Evolutionary conservation across 2,888 invertebrate species (phyloP), one percentile per base, ranked within the genome.

Genomic region (Fabriciana adippe): DNA sequence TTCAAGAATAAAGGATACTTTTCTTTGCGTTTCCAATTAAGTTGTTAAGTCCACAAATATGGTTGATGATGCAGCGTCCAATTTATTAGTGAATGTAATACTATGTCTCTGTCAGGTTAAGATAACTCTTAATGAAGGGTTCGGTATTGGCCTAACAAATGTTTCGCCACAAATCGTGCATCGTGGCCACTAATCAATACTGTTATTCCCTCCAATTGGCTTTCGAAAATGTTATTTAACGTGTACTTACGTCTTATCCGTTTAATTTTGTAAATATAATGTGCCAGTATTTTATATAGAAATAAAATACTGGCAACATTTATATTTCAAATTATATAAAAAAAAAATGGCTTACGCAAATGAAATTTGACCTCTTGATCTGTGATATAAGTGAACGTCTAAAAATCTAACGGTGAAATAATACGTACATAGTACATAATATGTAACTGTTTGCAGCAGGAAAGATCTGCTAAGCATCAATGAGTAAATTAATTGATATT

Each of bases 401-500:
- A 41, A 41, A 41, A 41, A 41, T 41, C 35, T 41, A 41, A 41
- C 35, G 35, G 35, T 41, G 2, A 11, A 41, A 41, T 11, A 3
- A 41, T 41, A 41, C 35, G 35, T 56, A 64, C 35, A 64, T 26
- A 4, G 26, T 26, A 26, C 26, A 26, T 26, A 5, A 26, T 45
- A 56, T 56, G 18, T 48, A 18, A 64, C 45, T 15, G 57, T 54
- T 41, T 53, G 0, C 55, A 67, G 70, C 71, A 70, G 68, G 71
- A 73, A 74, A 67, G 64, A 64, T 66, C 68, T 64, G 70, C 66
- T 72, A 72, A 67, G 71, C 65, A 70, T 67, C 70, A 60, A 70
- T 61, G 68, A 69, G 68, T 63, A 72, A 72, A 74, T 74, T 72
- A 74, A 73, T 72, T 72, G 66, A 70, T 67, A 69, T 71, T 73